phyloP scores from a whole-genome alignment of 2,797 vertebrate genomes.

The Pseudotriccus pelzelni region DNA sequence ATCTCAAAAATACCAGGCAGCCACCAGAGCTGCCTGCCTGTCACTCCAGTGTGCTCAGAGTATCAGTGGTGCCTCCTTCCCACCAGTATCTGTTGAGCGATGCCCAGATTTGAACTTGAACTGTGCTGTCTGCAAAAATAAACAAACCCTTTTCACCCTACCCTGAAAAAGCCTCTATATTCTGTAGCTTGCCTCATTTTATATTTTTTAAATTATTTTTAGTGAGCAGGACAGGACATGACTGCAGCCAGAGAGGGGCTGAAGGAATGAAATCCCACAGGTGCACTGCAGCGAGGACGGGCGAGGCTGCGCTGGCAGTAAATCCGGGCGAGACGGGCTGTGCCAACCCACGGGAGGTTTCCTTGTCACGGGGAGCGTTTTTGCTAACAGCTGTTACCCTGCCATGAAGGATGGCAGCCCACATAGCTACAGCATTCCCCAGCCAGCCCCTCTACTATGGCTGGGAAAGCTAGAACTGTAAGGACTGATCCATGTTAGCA shows the following conservation, averaged over 20 bases:
- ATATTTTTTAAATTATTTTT: background rate
- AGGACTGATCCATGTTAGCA: background rate
- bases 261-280: background rate
- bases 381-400: background rate
- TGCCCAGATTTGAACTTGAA: slow-evolving; percentile 24
- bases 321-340: background rate
- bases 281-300: background rate
- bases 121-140: slow-evolving; percentile 34
- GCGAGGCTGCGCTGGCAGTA: background rate
- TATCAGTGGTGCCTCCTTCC: background rate
- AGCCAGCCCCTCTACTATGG: background rate
- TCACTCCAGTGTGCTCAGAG: background rate
- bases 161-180: background rate
- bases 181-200: background rate
- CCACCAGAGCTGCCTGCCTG: background rate
- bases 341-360: background rate
- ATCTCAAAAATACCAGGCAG: background rate
- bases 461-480: background rate
- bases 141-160: slow-evolving; percentile 26
- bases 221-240: background rate
- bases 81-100: background rate
- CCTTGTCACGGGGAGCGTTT: background rate
- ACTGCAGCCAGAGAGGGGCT: background rate
- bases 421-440: background rate
- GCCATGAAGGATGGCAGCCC: background rate